Evolutionary conservation across 2,888 invertebrate species (phyloP).

Genomic region (Adelognathus sp.): DNA sequence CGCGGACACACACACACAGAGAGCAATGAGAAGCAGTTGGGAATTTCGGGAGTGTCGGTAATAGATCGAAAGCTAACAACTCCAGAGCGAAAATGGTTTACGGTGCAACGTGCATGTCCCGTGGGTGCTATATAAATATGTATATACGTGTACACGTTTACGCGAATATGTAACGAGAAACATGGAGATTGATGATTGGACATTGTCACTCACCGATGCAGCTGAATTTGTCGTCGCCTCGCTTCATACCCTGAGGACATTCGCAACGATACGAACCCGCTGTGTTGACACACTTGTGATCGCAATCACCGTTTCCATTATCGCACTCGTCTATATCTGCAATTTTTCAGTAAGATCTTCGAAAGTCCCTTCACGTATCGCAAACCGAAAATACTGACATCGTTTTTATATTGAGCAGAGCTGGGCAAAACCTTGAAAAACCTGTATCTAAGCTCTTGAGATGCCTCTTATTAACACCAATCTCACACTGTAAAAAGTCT

Average conservation of each 20-base stretch:
- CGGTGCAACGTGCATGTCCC: slow-evolving; percentile 43
- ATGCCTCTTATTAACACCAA: too few relatives aligned
- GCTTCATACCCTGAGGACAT: slow-evolving; percentile 75
- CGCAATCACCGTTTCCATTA: slow-evolving; percentile 77
- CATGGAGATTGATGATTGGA: background rate
- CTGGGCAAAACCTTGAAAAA: too few relatives aligned
- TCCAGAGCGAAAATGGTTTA: slow-evolving; percentile 27
- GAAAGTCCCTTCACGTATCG: background rate
- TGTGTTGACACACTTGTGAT: slow-evolving; percentile 84
- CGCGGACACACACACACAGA: too few relatives aligned
- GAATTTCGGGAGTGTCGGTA: slow-evolving; percentile 32
- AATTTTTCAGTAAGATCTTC: background rate
- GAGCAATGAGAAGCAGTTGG: slow-evolving; percentile 54
- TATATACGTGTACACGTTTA: background rate
- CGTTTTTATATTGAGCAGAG: too few relatives aligned
- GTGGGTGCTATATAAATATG: background rate
- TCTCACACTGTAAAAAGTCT: too few relatives aligned
- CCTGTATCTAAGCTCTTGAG: too few relatives aligned
- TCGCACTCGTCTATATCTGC: slow-evolving; percentile 75
- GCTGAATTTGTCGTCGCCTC: slow-evolving; percentile 69
- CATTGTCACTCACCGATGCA: slow-evolving; percentile 71
- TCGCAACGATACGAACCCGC: slow-evolving; percentile 85
- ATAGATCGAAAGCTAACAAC: slow-evolving; percentile 38
- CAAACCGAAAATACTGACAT: too few relatives aligned
- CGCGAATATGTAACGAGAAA: background rate